These are phyloP conservation scores for Macrotus californicus DNA, from an alignment of 2,113 vertebrate species.

Conservation along the genomic window DNA sequence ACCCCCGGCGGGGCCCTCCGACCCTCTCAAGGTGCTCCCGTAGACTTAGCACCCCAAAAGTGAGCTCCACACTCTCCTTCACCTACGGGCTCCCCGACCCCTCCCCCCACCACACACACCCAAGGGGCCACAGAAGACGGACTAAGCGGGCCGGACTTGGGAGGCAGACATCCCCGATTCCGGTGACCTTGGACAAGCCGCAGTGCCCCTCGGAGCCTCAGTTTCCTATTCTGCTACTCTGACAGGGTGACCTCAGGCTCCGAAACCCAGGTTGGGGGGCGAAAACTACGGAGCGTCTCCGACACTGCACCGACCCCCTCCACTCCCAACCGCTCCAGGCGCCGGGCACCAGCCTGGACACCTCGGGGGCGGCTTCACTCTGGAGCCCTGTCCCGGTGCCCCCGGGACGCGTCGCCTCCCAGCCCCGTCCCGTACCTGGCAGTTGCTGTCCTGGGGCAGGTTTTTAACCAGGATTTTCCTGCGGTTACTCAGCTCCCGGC, in stretches of 20 bases:
- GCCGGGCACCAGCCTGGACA: neutral
- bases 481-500: constrained; percentile 92
- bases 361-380: neutral
- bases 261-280: no score
- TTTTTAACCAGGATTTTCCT: constrained; percentile 95
- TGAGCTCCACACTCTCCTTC: neutral
- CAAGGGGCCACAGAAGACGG: neutral
- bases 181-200: neutral
- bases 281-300: neutral
- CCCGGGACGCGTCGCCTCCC: neutral
- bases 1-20: neutral
- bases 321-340: neutral
- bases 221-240: neutral
- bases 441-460: constrained; percentile 90
- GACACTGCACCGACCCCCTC: neutral
- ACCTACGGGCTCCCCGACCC: neutral
- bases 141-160: neutral
- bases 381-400: neutral
- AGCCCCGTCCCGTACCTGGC: constrained; percentile 83
- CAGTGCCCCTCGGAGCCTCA: neutral
- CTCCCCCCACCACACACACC: neutral
- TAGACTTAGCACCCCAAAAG: neutral
- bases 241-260: neutral
- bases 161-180: neutral
- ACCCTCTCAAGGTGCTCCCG: neutral